Conservation (phyloP, 2,797 vertebrate genomes). For the Tokudaia muenninki region DNA sequence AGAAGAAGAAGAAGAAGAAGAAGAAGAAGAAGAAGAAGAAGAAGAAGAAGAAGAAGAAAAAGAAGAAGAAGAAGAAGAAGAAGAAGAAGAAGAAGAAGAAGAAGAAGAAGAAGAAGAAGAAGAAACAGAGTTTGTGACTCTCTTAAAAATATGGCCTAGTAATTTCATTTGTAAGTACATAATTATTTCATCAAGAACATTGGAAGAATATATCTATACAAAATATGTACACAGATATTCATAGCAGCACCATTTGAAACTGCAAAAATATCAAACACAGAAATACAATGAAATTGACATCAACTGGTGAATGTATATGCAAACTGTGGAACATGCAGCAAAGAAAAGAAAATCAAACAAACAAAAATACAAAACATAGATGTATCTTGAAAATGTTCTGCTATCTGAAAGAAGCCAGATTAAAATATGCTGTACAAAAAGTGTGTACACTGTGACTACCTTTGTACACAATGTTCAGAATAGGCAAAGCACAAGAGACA, state of each 20-base stretch:
- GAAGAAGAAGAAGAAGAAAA: too few species aligned
- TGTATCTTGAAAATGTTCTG: not conserved
- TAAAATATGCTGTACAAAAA: not conserved
- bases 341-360: not conserved
- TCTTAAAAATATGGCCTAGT: conserved; percentile 39
- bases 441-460: not conserved
- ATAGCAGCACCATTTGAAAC: not conserved
- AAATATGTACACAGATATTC: not conserved
- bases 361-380: not conserved
- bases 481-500: not conserved
- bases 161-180: not conserved
- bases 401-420: not conserved
- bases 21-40: too few species aligned
- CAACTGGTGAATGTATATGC: not conserved
- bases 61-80: too few species aligned
- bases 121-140: not conserved
- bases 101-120: not conserved
- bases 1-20: too few species aligned
- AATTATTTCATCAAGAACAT: conserved; percentile 38
- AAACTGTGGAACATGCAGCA: not conserved
- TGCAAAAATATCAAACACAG: not conserved
- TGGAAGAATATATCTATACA: not conserved
- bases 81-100: too few species aligned
- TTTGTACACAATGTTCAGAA: not conserved
- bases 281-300: not conserved